A percentile compares a stretch with the other conserved stretches of the same genome.
These are phyloP conservation scores for Empidonax traillii DNA, from an alignment of 2,113 vertebrate genomes.

Conservation along the genomic window DNA sequence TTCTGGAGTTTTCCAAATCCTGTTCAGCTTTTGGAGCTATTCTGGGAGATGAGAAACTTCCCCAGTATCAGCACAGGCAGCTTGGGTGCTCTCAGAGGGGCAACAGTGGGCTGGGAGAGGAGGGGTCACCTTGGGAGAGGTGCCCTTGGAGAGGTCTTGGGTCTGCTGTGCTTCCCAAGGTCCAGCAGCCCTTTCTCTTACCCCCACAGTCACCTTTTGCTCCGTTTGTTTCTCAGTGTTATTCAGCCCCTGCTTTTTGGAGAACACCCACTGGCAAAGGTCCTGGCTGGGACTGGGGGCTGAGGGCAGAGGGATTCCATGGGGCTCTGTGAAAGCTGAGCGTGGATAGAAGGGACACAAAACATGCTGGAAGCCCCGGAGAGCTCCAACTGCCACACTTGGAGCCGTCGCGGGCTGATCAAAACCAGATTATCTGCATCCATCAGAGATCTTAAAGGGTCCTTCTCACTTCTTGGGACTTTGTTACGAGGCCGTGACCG, in stretches of 20 bases:
- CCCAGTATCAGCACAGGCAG: neutral
- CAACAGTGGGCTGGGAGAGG: neutral
- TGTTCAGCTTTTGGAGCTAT: neutral
- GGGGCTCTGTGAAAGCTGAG: neutral
- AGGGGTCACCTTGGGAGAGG: neutral
- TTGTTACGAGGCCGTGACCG: accelerated
- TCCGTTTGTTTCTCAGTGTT: neutral
- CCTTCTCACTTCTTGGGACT: neutral
- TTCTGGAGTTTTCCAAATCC: neutral
- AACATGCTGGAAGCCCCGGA: neutral
- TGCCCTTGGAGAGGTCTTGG: neutral
- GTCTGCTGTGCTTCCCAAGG: neutral
- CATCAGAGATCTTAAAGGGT: neutral
- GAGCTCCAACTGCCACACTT: neutral
- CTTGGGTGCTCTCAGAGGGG: neutral
- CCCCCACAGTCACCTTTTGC: accelerated
- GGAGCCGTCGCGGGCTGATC: neutral
- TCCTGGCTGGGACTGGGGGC: neutral
- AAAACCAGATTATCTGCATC: neutral
- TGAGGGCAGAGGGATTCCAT: accelerated
- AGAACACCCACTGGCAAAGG: neutral
- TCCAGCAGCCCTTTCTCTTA: neutral
- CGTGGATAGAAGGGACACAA: neutral
- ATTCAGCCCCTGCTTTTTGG: accelerated
- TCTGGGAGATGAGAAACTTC: neutral